A percentile compares a stretch with the other conserved stretches of the same genome.
Evolutionary conservation across 64 coral and sea anemone genomes (phyloP).

Genomic region (Orbicella faveolata): DNA sequence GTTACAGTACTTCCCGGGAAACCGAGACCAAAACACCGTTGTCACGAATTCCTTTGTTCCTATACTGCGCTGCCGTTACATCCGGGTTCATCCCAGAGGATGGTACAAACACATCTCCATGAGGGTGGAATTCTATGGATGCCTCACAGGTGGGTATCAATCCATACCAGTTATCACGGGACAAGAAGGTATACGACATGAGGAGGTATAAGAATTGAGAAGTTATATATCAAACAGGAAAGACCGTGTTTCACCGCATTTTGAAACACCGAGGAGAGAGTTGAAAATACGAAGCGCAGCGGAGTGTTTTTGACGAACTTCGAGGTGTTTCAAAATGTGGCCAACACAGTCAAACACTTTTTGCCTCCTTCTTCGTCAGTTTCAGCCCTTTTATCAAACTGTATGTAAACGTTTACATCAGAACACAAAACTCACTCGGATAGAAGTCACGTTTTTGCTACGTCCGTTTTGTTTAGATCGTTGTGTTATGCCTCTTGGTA

Average conservation of each 20-base stretch:
- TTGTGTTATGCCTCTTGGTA: slow-evolving; percentile 69
- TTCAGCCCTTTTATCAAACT: no score
- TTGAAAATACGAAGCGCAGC: no score
- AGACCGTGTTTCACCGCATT: no score
- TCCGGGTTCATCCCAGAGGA: slow-evolving; percentile 46
- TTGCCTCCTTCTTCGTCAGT: no score
- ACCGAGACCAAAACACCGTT: slow-evolving; percentile 54
- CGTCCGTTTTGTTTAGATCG: slow-evolving; percentile 43
- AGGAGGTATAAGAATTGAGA: no score
- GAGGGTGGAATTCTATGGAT: slow-evolving; percentile 71
- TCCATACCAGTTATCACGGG: background rate
- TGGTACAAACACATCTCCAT: slow-evolving; percentile 58
- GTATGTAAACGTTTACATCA: no score
- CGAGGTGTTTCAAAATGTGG: background rate
- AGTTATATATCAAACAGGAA: no score
- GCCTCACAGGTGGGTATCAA: slow-evolving; percentile 26
- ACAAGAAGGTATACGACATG: no score
- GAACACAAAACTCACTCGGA: no score
- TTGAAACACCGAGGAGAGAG: no score
- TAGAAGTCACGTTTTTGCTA: background rate
- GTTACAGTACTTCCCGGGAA: slow-evolving; percentile 57
- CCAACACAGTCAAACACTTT: background rate
- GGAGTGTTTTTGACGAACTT: background rate
- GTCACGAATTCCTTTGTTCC: slow-evolving; percentile 42
- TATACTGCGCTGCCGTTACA: slow-evolving; percentile 46